Conservation (phyloP, 2,888 invertebrate genomes). For the Drosophila gaucha region DNA sequence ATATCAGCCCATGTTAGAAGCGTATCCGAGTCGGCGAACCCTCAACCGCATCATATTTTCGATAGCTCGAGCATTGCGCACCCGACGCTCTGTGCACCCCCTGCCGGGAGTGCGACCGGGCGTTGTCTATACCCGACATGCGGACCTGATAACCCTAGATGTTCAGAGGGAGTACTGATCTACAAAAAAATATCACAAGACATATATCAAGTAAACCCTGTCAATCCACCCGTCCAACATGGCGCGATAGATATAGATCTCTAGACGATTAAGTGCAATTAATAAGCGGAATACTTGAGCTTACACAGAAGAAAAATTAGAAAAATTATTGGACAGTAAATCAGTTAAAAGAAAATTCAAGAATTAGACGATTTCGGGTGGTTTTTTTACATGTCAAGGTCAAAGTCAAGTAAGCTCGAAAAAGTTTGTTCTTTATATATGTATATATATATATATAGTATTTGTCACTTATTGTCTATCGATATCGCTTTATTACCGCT, state of each 20-base stretch:
- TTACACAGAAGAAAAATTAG: background rate
- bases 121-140: slow-evolving; percentile 5
- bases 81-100: background rate
- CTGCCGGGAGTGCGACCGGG: slow-evolving; percentile 12
- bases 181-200: too few relatives aligned
- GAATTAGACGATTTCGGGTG: background rate
- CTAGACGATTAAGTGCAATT: background rate
- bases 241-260: background rate
- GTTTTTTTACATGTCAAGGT: background rate
- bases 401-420: background rate
- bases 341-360: background rate
- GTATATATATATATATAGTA: background rate
- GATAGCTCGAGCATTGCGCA: slow-evolving; percentile 19
- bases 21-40: background rate
- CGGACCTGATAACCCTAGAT: slow-evolving; percentile 2
- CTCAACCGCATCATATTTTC: slow-evolving; percentile 25
- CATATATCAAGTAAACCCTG: background rate
- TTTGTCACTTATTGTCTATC: background rate
- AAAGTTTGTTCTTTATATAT: background rate
- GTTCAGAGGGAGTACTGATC: slow-evolving; percentile 3
- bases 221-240: background rate
- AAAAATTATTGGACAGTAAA: background rate
- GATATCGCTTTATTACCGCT: too few relatives aligned
- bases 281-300: background rate
- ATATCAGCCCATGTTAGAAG: background rate